Percentiles rank a stretch among this genome's conserved stretches.
phyloP scores from a whole-genome alignment of 37 sponge, comb jelly and placozoan species.

The Beroe forskalii region DNA sequence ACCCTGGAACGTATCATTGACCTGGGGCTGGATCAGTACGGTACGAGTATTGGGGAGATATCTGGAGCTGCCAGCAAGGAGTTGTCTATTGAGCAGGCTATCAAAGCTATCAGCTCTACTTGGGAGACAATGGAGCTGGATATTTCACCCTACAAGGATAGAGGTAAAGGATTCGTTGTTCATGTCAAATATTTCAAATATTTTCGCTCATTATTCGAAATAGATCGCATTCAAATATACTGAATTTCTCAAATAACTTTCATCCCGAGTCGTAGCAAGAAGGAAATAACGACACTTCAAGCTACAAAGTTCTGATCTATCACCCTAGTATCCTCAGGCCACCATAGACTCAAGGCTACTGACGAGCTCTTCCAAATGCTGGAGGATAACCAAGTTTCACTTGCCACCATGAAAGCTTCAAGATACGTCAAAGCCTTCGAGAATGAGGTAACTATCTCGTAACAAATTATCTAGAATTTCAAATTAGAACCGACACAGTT shows the following conservation, averaged over 20 bases:
- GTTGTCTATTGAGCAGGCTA: slow-evolving; percentile 91
- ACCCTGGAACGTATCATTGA: slow-evolving; percentile 97
- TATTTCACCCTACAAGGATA: slow-evolving; percentile 88
- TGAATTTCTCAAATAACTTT: too few species aligned
- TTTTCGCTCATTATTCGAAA: too few species aligned
- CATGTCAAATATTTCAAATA: too few species aligned
- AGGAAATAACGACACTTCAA: background rate
- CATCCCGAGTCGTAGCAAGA: too few species aligned
- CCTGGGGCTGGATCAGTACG: slow-evolving; percentile 92
- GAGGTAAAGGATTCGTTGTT: slow-evolving; percentile 68
- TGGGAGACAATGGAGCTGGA: slow-evolving; percentile 92
- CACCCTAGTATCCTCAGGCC: slow-evolving; percentile 69
- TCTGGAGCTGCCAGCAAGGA: slow-evolving; percentile 98
- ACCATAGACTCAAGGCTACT: slow-evolving; percentile 82
- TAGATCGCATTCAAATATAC: too few species aligned
- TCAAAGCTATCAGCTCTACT: slow-evolving; percentile 77
- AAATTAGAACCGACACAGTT: too few species aligned
- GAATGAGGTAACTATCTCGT: slow-evolving; percentile 75
- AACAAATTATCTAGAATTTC: too few species aligned
- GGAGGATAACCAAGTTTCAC: slow-evolving; percentile 98
- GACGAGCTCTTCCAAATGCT: slow-evolving; percentile 96
- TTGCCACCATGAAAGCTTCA: slow-evolving; percentile 98
- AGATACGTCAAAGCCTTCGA: slow-evolving; percentile 94
- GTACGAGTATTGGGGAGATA: slow-evolving; percentile 88
- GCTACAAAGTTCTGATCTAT: slow-evolving; percentile 13